Evolutionary conservation across 64 coral and sea anemone genomes (phyloP).

Genomic region (Stylophora pistillata): DNA sequence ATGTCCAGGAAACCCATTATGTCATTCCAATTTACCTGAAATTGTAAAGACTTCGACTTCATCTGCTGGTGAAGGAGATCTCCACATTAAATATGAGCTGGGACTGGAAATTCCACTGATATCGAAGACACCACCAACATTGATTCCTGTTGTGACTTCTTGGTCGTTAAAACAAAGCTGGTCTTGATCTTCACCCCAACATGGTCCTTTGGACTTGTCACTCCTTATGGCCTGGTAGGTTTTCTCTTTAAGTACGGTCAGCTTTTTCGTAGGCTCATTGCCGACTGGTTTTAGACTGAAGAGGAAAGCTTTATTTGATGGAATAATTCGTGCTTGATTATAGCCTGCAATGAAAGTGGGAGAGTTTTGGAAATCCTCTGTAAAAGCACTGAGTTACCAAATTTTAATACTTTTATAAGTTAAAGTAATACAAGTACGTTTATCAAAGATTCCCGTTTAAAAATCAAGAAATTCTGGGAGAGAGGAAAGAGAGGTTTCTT

Average conservation of each 20-base stretch:
- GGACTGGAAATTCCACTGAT: background rate
- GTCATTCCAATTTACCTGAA: background rate
- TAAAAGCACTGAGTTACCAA: no score
- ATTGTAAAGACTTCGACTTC: background rate
- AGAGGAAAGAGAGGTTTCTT: no score
- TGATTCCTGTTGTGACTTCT: background rate
- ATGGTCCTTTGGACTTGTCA: background rate
- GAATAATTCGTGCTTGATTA: background rate
- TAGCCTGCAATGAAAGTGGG: background rate
- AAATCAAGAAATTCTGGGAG: no score
- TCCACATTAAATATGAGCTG: background rate
- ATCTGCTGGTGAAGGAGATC: background rate
- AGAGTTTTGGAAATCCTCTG: no score
- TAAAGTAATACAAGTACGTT: no score
- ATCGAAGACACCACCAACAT: background rate
- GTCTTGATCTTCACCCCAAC: background rate
- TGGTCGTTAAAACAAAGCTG: background rate
- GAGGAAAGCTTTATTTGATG: constrained; percentile 15
- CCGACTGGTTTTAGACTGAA: background rate
- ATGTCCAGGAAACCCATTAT: no score
- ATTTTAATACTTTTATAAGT: no score
- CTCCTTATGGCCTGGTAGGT: background rate
- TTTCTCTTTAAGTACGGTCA: background rate
- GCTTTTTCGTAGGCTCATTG: background rate
- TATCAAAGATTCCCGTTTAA: no score